Evolutionary conservation across 2,113 vertebrate genomes (phyloP).

Genomic region (Myodes glareolus): DNA sequence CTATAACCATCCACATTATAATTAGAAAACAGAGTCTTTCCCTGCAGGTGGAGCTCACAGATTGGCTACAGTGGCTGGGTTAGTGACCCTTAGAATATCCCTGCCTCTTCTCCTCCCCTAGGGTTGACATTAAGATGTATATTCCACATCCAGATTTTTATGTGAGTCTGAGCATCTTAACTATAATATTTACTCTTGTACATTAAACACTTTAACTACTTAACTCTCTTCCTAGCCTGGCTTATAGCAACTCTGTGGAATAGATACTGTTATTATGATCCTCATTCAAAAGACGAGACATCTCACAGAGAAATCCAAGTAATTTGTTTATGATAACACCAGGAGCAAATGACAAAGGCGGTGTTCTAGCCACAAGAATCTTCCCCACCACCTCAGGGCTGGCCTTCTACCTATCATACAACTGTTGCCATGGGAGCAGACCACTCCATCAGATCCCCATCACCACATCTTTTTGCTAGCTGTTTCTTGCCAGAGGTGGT

Average conservation of each 20-base stretch:
- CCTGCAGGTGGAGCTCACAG: not conserved
- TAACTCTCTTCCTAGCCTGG: not conserved
- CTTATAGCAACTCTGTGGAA: not conserved
- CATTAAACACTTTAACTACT: not conserved
- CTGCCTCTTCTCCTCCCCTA: not conserved
- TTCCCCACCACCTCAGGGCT: not conserved
- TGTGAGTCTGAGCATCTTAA: not conserved
- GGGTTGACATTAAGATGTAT: no score
- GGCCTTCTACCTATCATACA: not conserved
- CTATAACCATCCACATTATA: not conserved
- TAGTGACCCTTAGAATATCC: not conserved
- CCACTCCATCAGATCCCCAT: not conserved
- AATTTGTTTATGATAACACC: not conserved
- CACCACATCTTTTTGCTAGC: not conserved
- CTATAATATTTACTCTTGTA: not conserved
- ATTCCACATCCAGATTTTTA: not conserved
- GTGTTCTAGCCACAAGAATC: not conserved
- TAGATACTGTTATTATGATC: not conserved
- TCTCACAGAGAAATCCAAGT: not conserved
- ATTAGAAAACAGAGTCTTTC: not conserved
- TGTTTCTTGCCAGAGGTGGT: not conserved
- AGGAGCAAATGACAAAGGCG: not conserved
- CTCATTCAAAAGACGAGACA: not conserved
- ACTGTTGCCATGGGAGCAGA: not conserved
- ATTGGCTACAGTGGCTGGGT: no score